Conservation (phyloP, 2,113 vertebrate genomes). For the Orycteropus afer region DNA sequence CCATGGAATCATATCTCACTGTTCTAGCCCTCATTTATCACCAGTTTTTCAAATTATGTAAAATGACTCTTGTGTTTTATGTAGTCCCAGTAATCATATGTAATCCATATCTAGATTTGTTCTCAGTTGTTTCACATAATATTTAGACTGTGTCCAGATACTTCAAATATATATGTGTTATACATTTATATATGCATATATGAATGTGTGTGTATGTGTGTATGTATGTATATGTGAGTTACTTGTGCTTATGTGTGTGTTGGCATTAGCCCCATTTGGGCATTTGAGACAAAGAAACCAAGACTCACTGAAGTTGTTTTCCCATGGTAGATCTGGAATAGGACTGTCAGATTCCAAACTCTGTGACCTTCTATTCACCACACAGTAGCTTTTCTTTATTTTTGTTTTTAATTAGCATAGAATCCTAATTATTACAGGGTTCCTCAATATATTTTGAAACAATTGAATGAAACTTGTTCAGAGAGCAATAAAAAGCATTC, state of each 20-base stretch:
- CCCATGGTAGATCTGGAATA: not conserved
- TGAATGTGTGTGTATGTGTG: not conserved
- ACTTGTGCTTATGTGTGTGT: not conserved
- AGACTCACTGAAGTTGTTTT: not conserved
- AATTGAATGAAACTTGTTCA: not conserved
- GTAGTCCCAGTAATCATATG: not conserved
- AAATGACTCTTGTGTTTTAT: constrained; percentile 4
- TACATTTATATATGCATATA: not conserved
- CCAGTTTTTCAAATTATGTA: not conserved
- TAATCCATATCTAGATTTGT: constrained; percentile 21
- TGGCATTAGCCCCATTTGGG: not conserved
- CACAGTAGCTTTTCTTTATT: not conserved
- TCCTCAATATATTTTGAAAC: not conserved
- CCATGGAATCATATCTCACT: not conserved
- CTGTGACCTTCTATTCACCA: not conserved
- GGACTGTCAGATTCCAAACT: not conserved
- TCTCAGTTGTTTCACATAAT: not conserved
- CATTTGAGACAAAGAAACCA: not conserved
- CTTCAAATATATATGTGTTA: not conserved
- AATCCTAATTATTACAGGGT: not conserved
- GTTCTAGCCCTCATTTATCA: not conserved
- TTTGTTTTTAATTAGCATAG: not conserved
- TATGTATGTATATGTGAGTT: not conserved
- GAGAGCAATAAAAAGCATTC: not conserved
- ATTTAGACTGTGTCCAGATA: not conserved